phyloP scores from a whole-genome alignment of 2,888 invertebrate genomes.

The Teleiodes luculella region DNA sequence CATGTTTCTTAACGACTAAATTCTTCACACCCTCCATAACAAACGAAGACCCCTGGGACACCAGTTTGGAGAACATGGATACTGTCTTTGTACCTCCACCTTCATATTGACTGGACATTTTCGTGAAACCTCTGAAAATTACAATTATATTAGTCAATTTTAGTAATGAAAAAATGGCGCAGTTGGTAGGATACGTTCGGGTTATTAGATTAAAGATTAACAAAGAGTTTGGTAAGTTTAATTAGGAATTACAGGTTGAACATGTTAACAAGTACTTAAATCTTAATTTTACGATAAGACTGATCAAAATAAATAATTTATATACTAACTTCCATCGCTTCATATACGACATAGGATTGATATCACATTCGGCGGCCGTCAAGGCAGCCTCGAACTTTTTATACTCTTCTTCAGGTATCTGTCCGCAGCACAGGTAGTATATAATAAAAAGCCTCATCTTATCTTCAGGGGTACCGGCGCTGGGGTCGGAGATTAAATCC shows the following conservation, averaged over 20 bases:
- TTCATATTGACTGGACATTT: constrained; percentile 91
- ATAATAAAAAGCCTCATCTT: constrained; percentile 96
- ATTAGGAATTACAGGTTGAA: too few species aligned
- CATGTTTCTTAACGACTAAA: constrained; percentile 98
- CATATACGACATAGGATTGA: constrained; percentile 91
- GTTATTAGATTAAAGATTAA: not conserved
- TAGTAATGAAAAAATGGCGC: not conserved
- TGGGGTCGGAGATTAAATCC: constrained; percentile 91
- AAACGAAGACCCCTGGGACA: constrained; percentile 97
- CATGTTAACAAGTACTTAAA: too few species aligned
- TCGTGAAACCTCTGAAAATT: constrained; percentile 83
- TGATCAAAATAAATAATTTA: not conserved
- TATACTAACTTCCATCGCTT: constrained; percentile 91
- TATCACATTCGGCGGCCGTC: constrained; percentile 89
- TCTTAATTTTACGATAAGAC: too few species aligned
- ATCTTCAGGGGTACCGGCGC: constrained; percentile 93
- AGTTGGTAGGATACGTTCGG: too few species aligned
- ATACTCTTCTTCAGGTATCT: constrained; percentile 89
- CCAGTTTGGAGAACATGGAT: constrained; percentile 98
- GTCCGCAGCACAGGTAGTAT: constrained; percentile 90
- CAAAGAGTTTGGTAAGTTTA: not conserved
- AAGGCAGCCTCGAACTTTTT: constrained; percentile 90
- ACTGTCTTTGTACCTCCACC: constrained; percentile 97
- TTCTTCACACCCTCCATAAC: constrained; percentile 99
- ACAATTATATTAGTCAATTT: not conserved